Conservation (phyloP, 2,888 invertebrate species). For the Blera fallax region DNA sequence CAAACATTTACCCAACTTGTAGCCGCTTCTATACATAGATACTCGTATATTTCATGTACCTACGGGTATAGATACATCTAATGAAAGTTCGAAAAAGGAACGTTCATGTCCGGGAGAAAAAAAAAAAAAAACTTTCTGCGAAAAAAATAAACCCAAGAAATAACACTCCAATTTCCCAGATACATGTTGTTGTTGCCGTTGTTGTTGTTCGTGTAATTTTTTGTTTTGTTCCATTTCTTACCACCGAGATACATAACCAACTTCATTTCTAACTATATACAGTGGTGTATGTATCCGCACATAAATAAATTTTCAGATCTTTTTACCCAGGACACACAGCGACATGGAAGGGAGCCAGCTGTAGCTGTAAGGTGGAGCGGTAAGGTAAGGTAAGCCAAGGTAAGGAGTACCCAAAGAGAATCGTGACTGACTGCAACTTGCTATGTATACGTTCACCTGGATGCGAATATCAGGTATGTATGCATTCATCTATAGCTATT, state of each 20-base stretch:
- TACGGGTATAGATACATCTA: not conserved
- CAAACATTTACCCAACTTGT: slow-evolving; percentile 5
- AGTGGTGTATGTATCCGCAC: slow-evolving; percentile 30
- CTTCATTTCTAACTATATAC: slow-evolving; percentile 10
- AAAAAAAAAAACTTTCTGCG: not conserved
- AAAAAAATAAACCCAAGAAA: slow-evolving; percentile 8
- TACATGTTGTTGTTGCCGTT: slow-evolving; percentile 30
- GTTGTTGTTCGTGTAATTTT: slow-evolving; percentile 24
- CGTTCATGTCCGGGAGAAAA: not conserved
- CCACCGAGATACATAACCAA: slow-evolving; percentile 24
- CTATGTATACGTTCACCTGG: slow-evolving; percentile 48
- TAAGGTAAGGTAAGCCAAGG: not conserved
- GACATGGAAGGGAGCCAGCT: not conserved
- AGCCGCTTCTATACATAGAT: not conserved
- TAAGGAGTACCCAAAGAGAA: slow-evolving; percentile 22
- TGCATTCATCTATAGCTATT: slow-evolving; percentile 1
- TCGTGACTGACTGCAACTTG: slow-evolving; percentile 55
- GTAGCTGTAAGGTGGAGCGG: not conserved
- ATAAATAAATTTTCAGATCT: slow-evolving; percentile 26
- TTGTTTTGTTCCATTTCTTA: slow-evolving; percentile 7
- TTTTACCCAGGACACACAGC: slow-evolving; percentile 25
- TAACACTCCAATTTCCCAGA: slow-evolving; percentile 38
- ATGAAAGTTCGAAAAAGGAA: slow-evolving; percentile 12
- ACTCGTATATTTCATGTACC: not conserved
- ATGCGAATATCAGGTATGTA: slow-evolving; percentile 38